Evolutionary conservation across 92 coral and sea anemone species (phyloP).

Genomic region (Diadumene lineata): DNA sequence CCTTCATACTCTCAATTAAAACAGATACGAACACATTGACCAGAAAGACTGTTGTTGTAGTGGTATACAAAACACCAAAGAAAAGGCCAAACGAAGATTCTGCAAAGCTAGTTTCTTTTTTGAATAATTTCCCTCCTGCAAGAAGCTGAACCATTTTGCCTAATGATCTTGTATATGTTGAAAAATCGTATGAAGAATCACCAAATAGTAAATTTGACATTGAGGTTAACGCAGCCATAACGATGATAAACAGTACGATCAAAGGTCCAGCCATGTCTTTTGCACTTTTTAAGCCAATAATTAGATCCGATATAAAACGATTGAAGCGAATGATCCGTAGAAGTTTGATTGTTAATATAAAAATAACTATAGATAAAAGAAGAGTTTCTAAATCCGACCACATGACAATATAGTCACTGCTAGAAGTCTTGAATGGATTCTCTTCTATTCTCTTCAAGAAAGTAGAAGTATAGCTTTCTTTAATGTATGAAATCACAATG

Average conservation of each 20-base stretch:
- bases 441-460: slow-evolving; percentile 42
- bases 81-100: slow-evolving; percentile 34
- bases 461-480: slow-evolving; percentile 44
- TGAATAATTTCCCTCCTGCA: slow-evolving; percentile 45
- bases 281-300: slow-evolving; percentile 28
- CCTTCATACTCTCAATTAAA: slow-evolving; percentile 21
- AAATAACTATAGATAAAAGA: slow-evolving; percentile 51
- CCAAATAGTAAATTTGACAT: slow-evolving; percentile 52
- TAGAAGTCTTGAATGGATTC: slow-evolving; percentile 61
- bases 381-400: slow-evolving; percentile 59
- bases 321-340: slow-evolving; percentile 59
- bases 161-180: slow-evolving; percentile 30
- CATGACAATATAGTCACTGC: slow-evolving; percentile 59
- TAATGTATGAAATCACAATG: slow-evolving; percentile 43
- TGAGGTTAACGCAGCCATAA: slow-evolving; percentile 33
- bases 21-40: slow-evolving; percentile 42
- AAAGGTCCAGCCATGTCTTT: slow-evolving; percentile 26
- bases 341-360: slow-evolving; percentile 53
- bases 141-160: slow-evolving; percentile 39
- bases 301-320: slow-evolving; percentile 38
- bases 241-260: slow-evolving; percentile 33
- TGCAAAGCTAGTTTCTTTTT: slow-evolving; percentile 27
- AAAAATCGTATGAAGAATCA: slow-evolving; percentile 19
- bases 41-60: slow-evolving; percentile 34
- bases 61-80: slow-evolving; percentile 41